These are phyloP conservation scores for Morbakka virulenta DNA, from an alignment of 30 jellyfish, hydroid and myxozoan species.

Conservation along the genomic window DNA sequence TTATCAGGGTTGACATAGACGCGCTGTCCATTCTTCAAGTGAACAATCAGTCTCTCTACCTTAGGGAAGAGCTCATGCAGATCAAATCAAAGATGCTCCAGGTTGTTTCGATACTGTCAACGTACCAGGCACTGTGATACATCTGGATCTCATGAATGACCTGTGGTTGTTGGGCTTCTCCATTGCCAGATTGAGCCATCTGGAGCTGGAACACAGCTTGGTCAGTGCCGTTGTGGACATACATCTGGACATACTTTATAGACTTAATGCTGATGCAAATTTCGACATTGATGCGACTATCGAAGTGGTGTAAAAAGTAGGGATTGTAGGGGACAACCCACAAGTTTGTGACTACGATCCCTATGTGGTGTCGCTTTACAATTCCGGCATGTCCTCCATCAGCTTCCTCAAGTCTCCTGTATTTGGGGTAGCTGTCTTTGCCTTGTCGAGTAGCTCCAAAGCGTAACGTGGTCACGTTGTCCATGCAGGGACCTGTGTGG, in stretches of 20 bases:
- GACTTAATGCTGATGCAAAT: conserved; percentile 21
- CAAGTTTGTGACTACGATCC: conserved; percentile 1
- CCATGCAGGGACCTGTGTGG: conserved; percentile 14
- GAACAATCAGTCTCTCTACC: conserved; percentile 61
- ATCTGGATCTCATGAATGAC: background rate
- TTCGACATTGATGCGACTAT: conserved; percentile 57
- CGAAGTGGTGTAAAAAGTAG: conserved; percentile 9
- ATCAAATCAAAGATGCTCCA: conserved; percentile 46
- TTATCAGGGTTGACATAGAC: conserved; percentile 28
- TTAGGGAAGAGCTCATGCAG: conserved; percentile 34
- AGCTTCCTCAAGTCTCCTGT: background rate
- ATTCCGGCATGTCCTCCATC: conserved; percentile 6
- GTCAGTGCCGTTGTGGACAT: conserved; percentile 11
- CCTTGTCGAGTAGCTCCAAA: background rate
- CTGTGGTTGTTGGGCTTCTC: background rate
- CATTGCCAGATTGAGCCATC: too few species aligned
- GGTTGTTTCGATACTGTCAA: conserved; percentile 54
- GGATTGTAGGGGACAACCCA: conserved; percentile 75
- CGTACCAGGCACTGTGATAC: conserved; percentile 46
- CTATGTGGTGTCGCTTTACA: background rate
- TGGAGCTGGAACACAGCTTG: background rate
- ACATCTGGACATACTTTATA: conserved; percentile 32
- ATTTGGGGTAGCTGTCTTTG: background rate
- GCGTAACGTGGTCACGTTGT: background rate
- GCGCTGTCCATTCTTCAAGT: conserved; percentile 41